Evolutionary conservation across 2,797 vertebrate genomes (phyloP).

Genomic region (Crypturellus tataupa): DNA sequence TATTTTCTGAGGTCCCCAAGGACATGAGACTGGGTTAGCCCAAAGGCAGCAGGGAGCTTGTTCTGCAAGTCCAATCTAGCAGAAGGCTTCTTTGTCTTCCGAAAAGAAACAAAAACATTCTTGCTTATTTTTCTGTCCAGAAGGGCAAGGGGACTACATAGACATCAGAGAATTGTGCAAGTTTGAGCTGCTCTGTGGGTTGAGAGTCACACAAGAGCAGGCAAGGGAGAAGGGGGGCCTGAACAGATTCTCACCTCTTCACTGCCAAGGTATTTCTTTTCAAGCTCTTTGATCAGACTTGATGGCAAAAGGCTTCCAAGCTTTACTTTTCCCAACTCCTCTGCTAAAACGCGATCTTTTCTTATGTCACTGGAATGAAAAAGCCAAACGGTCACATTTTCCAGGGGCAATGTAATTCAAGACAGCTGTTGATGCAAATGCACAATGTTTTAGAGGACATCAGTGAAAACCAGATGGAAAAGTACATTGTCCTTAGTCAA

Average conservation of each 20-base stretch:
- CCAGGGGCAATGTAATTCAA: slow-evolving; percentile 33
- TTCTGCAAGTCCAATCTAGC: slow-evolving; percentile 3
- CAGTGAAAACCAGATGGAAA: slow-evolving; percentile 45
- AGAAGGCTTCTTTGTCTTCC: neutral
- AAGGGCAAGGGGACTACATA: neutral
- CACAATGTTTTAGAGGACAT: neutral
- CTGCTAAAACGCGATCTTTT: slow-evolving; percentile 80
- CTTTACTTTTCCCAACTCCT: slow-evolving; percentile 76
- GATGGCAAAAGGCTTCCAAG: slow-evolving; percentile 86
- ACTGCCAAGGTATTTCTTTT: slow-evolving; percentile 82
- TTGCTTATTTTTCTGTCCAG: neutral
- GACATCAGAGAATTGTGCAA: neutral
- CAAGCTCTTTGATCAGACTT: slow-evolving; percentile 77
- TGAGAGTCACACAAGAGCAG: neutral
- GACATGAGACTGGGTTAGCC: neutral
- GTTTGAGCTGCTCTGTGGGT: neutral
- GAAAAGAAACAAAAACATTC: neutral
- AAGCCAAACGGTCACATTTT: slow-evolving; percentile 29
- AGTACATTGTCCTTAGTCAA: neutral
- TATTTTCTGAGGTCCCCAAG: neutral
- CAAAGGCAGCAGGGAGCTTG: neutral
- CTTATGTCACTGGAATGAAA: slow-evolving; percentile 84
- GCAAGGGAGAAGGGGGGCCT: neutral
- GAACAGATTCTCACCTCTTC: slow-evolving; percentile 82
- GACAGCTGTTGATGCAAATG: slow-evolving; percentile 24